These are phyloP conservation scores for Drosophila formosana DNA, from an alignment of 2,888 invertebrate genomes.

Conservation along the genomic window DNA sequence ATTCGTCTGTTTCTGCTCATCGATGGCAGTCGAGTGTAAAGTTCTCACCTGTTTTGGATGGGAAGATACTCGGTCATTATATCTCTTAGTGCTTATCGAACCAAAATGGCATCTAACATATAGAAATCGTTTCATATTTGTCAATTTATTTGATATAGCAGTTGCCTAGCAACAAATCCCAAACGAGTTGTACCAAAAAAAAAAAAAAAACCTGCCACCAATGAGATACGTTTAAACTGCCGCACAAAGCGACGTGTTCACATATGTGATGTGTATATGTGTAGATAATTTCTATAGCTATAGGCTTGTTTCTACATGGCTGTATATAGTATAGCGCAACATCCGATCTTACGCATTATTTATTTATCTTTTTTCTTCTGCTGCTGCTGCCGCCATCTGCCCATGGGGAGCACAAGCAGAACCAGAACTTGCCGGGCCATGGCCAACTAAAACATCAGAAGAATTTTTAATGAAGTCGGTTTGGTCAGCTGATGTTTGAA, in stretches of 20 bases:
- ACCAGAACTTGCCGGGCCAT: conserved; percentile 27
- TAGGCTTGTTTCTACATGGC: conserved; percentile 12
- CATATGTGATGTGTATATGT: not conserved
- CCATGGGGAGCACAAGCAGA: conserved; percentile 54
- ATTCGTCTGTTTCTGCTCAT: not conserved
- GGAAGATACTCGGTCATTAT: not conserved
- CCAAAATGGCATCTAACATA: conserved; percentile 5
- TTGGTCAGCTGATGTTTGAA: conserved; percentile 25
- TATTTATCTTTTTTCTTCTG: conserved; percentile 9
- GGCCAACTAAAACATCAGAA: conserved; percentile 14
- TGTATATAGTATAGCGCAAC: conserved; percentile 12
- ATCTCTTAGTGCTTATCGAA: not conserved
- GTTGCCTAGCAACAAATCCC: conserved; percentile 30
- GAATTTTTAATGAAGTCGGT: conserved; percentile 28
- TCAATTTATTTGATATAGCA: conserved; percentile 9
- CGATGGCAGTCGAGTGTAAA: not conserved
- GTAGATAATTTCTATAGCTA: conserved; percentile 15
- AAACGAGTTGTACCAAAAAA: conserved; percentile 51
- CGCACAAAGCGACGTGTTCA: conserved; percentile 3
- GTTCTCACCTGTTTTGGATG: conserved; percentile 2
- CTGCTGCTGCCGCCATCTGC: conserved; percentile 18
- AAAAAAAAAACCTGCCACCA: conserved; percentile 8
- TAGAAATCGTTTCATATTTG: conserved; percentile 8
- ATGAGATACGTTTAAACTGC: conserved; percentile 10
- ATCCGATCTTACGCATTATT: conserved; percentile 43